Evolutionary conservation across 1,140 invertebrate genomes (phyloP).

Genomic region (Bilobella aurantiaca): DNA sequence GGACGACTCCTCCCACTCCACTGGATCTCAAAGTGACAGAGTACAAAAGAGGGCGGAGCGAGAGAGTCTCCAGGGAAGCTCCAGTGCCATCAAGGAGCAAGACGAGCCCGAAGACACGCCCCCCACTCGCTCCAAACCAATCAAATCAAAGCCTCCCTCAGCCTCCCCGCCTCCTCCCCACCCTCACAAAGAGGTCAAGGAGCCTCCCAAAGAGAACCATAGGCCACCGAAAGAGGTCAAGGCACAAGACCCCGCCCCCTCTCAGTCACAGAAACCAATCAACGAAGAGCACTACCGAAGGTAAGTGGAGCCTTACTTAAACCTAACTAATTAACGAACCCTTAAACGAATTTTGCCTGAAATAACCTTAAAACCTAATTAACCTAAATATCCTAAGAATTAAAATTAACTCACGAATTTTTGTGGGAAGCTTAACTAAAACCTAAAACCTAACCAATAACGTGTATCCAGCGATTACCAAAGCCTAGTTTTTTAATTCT

Average conservation of each 20-base stretch:
- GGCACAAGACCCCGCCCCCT: not conserved
- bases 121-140: not conserved
- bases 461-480: too few species aligned
- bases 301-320: conserved; percentile 2
- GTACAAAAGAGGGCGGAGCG: conserved; percentile 34
- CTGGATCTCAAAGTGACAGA: conserved; percentile 35
- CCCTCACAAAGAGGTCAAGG: conserved; percentile 2
- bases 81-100: conserved; percentile 21
- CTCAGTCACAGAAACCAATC: conserved; percentile 1
- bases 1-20: too few species aligned
- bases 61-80: conserved; percentile 20
- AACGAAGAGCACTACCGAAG: conserved; percentile 20
- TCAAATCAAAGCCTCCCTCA: conserved; percentile 22
- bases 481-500: not conserved
- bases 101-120: conserved; percentile 23
- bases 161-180: conserved; percentile 23
- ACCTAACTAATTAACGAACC: too few species aligned
- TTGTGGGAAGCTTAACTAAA: too few species aligned
- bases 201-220: not conserved
- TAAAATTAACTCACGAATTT: too few species aligned
- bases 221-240: not conserved
- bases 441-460: too few species aligned
- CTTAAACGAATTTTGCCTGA: too few species aligned
- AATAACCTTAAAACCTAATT: too few species aligned
- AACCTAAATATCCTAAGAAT: too few species aligned